Base-by-base conservation (phyloP, 2,113 vertebrate species). In the Mixornis gularis region DNA sequence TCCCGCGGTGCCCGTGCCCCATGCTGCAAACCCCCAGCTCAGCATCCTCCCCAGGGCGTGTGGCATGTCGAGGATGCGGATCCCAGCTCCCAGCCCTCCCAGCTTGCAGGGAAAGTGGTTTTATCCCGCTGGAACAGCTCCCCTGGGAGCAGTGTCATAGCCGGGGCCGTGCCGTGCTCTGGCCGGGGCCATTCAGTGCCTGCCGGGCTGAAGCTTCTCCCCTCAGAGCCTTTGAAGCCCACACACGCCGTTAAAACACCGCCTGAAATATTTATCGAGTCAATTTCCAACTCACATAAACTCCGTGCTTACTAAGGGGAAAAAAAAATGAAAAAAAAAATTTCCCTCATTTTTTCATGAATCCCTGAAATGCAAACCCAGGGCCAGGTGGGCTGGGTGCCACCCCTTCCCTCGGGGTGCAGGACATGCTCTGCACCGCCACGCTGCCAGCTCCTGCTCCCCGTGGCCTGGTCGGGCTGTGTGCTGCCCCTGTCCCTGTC, bases 191-290 rank as follows among this genome's bases (percentile, higher is more conserved):
- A 77, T 62, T 64, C 71, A 44, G 68, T 41, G 82, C 76, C 83
- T 70, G 82, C 15, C 86, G 63, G 59, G 62, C 63, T 88, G 91
- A 88, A 88, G 78, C 79, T 88, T 60, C 38, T 90, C 79, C 76
- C 82, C 43, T 88, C 90, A 73, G 56, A 91, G 88, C 85, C 87
- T 93, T 15, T 27, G 68, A 88, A 94, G 88, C 78, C 85, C 7
- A 9, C 1, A 27, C 85, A 79, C 4, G 20, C 85, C 55, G 88
- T 85, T 90, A 93, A 95, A 94, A 80, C 63, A 80, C 68, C 0
- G 4, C n/a, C 93, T 95, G 95, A 94, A 95, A 95, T 95, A 95
- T 96, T 95, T 93, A 95, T 95, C 18, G 92, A 91, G 82, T 87
- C 95, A 89, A 92, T 95, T 93, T 95, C 59, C 92, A 60, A 70